Evolutionary conservation across 2,888 invertebrate genomes (phyloP).

Genomic region (Ypsolopha scabrella): DNA sequence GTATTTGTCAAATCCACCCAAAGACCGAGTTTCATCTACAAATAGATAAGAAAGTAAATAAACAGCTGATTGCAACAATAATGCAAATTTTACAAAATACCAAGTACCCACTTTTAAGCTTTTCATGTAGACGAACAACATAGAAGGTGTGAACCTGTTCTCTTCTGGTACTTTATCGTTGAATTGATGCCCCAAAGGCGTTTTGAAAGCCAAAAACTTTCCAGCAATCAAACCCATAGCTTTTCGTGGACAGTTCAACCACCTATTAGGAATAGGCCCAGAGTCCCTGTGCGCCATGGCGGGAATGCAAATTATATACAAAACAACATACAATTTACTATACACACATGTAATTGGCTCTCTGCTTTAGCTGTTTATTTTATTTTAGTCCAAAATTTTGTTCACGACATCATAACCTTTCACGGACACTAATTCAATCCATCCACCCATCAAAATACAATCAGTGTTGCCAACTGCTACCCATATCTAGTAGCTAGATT

Average conservation of each 20-base stretch:
- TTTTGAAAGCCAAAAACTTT: slow-evolving; percentile 95
- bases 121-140: slow-evolving; percentile 86
- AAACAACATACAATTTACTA: too few species aligned
- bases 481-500: too few species aligned
- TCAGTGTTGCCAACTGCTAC: too few species aligned
- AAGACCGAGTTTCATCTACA: slow-evolving; percentile 86
- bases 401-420: too few species aligned
- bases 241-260: slow-evolving; percentile 91
- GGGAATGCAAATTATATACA: too few species aligned
- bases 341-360: too few species aligned
- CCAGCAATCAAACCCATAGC: slow-evolving; percentile 77
- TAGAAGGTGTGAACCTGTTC: slow-evolving; percentile 86
- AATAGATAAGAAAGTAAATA: slow-evolving; percentile 10
- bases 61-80: not conserved
- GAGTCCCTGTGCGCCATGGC: slow-evolving; percentile 48
- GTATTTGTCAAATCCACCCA: slow-evolving; percentile 99
- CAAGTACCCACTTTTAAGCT: slow-evolving; percentile 78
- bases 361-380: not conserved
- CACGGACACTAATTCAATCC: too few species aligned
- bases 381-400: too few species aligned
- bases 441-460: too few species aligned
- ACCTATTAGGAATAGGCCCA: slow-evolving; percentile 84
- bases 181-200: slow-evolving; percentile 87
- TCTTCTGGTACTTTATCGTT: slow-evolving; percentile 87
- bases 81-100: not conserved